Conservation (phyloP, 2,113 vertebrate species). For the Cettia cetti region DNA sequence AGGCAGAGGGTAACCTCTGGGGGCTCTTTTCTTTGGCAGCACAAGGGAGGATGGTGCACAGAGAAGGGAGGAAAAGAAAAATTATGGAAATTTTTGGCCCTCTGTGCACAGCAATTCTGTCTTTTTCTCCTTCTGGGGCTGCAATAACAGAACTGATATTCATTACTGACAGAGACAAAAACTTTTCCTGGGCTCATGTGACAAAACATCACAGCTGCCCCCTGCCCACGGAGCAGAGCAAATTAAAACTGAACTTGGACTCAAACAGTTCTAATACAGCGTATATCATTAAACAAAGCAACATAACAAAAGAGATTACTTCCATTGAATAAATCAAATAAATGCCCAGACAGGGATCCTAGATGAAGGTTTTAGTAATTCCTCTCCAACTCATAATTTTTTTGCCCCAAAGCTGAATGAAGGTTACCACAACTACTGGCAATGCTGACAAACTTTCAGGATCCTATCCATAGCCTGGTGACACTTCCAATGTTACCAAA, state of each 20-base stretch:
- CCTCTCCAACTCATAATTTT: background rate
- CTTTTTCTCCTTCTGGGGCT: background rate
- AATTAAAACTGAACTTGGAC: background rate
- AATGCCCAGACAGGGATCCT: background rate
- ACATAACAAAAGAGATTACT: background rate
- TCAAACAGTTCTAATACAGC: background rate
- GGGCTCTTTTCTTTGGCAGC: conserved; percentile 62
- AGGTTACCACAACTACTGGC: background rate
- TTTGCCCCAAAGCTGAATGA: background rate
- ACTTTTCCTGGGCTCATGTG: background rate
- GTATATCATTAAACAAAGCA: background rate
- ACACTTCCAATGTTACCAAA: background rate
- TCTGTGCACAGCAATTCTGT: background rate
- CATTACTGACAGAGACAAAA: background rate
- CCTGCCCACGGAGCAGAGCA: background rate
- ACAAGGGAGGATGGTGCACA: background rate
- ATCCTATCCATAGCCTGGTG: background rate
- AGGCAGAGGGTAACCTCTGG: conserved; percentile 9
- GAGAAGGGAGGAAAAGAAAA: background rate
- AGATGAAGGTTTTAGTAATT: background rate
- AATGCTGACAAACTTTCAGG: background rate
- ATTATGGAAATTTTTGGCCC: background rate
- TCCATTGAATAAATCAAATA: background rate
- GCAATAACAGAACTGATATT: background rate
- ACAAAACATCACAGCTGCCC: background rate